Evolutionary conservation across 1,140 invertebrate genomes (phyloP).

Genomic region (Wasmannia auropunctata): DNA sequence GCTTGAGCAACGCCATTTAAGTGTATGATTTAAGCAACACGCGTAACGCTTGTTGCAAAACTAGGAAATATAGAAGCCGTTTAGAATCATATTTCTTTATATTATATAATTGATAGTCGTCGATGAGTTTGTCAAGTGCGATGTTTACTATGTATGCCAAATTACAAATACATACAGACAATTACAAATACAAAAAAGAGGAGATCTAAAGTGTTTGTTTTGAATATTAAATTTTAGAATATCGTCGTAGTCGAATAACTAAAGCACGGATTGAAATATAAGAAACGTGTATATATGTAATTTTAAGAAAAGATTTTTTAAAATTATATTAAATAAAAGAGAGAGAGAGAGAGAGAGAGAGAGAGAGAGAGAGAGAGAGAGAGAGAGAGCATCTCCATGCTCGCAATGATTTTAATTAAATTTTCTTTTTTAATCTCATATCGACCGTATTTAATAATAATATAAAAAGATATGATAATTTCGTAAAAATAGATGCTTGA

Average conservation of each 20-base stretch:
- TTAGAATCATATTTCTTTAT: neutral
- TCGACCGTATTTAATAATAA: neutral
- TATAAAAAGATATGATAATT: neutral
- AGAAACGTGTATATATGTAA: neutral
- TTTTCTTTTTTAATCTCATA: neutral
- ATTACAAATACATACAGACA: neutral
- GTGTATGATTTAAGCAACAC: neutral
- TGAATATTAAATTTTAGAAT: neutral
- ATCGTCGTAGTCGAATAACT: neutral
- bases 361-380: neutral
- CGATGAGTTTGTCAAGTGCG: neutral
- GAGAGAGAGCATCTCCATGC: neutral
- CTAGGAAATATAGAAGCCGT: neutral
- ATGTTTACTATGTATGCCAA: neutral
- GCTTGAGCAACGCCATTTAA: constrained; percentile 1
- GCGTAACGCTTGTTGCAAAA: constrained; percentile 5
- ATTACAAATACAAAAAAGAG: too few relatives aligned
- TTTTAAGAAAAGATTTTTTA: neutral
- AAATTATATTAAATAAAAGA: neutral
- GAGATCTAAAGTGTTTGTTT: neutral
- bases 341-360: neutral
- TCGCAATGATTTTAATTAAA: neutral
- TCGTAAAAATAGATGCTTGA: neutral
- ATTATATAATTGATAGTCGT: neutral
- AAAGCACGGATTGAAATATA: neutral